Evolutionary conservation across 2,888 invertebrate species (phyloP).

Genomic region (Adelphocoris suturalis): DNA sequence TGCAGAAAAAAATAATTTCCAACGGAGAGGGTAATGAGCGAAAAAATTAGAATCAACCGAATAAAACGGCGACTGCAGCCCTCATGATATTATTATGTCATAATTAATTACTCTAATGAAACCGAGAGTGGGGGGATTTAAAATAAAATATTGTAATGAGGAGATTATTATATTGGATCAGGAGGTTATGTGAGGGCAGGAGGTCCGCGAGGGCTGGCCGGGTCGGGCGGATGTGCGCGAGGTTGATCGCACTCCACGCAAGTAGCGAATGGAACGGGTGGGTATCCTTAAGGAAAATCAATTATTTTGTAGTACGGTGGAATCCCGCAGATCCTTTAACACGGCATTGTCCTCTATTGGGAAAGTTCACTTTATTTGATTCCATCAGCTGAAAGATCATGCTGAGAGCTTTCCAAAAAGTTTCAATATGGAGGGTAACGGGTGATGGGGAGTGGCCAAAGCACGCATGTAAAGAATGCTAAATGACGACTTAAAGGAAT

Average conservation of each 20-base stretch:
- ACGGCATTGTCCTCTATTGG: too few relatives aligned
- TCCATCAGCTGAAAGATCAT: too few relatives aligned
- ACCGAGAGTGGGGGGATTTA: slow-evolving; percentile 56
- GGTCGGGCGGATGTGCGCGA: slow-evolving; percentile 13
- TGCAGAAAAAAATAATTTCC: too few relatives aligned
- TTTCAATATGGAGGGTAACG: too few relatives aligned
- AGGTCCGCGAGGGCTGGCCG: slow-evolving; percentile 16
- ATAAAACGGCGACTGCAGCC: not conserved
- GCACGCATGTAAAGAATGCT: too few relatives aligned
- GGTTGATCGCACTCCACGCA: not conserved
- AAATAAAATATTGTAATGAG: slow-evolving; percentile 71
- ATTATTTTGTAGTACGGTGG: not conserved
- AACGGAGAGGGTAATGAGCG: too few relatives aligned
- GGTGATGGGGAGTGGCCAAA: too few relatives aligned
- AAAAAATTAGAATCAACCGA: not conserved
- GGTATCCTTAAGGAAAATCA: not conserved
- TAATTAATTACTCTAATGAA: slow-evolving; percentile 69
- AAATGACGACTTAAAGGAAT: too few relatives aligned
- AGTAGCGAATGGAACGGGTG: not conserved
- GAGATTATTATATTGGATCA: slow-evolving; percentile 71
- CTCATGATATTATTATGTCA: slow-evolving; percentile 50
- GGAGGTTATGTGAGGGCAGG: slow-evolving; percentile 61
- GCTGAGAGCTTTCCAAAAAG: too few relatives aligned
- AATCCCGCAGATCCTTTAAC: too few relatives aligned
- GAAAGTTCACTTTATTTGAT: too few relatives aligned